Conservation (phyloP, 2,113 vertebrate species). For the Sclerurus mexicanus region DNA sequence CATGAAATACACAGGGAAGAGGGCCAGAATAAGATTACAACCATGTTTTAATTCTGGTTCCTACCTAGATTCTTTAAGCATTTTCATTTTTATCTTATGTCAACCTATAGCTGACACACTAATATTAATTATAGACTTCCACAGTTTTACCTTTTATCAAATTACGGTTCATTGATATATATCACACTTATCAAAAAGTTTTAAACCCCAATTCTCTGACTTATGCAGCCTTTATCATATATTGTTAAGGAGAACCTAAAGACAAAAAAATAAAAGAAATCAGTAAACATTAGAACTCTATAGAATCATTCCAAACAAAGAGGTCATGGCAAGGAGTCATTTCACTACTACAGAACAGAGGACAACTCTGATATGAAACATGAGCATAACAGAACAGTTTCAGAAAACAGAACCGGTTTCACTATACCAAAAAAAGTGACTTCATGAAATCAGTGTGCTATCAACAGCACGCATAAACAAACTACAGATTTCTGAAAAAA, state of each 20-base stretch:
- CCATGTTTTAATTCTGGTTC: background rate
- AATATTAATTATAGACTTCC: background rate
- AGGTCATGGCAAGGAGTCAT: background rate
- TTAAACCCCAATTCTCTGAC: background rate
- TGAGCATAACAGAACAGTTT: background rate
- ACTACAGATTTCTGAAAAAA: background rate
- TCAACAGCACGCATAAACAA: background rate
- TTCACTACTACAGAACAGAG: background rate
- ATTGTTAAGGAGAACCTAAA: background rate
- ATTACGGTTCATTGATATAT: background rate
- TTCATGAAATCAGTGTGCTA: background rate
- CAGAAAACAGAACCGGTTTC: background rate
- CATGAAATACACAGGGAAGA: background rate
- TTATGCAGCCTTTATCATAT: background rate
- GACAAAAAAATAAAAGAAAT: background rate
- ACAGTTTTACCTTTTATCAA: background rate
- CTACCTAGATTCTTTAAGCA: background rate
- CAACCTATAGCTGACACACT: background rate
- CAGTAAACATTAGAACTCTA: background rate
- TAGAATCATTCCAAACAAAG: background rate
- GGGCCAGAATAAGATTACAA: background rate
- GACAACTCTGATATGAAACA: background rate
- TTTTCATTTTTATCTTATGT: background rate
- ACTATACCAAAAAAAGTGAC: background rate
- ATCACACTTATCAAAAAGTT: background rate